phyloP scores from a whole-genome alignment of 2,888 invertebrate genomes.

The Tenthredo livida region DNA sequence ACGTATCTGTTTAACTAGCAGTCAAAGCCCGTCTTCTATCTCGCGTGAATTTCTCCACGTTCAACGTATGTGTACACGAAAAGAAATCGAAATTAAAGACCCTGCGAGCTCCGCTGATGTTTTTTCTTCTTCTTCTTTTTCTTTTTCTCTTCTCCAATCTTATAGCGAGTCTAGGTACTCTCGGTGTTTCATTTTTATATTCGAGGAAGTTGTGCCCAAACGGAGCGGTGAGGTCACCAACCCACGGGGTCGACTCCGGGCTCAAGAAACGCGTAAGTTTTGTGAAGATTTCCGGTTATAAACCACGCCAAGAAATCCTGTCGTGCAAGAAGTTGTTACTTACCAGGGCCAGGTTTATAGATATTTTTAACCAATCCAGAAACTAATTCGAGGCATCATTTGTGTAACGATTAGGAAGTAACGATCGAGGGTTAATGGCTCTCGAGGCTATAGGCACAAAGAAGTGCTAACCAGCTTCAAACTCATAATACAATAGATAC shows the following conservation, averaged over 20 bases:
- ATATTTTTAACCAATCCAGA: neutral
- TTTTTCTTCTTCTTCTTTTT: too few species aligned
- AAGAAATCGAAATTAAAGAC: conserved; percentile 43
- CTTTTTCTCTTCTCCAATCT: neutral
- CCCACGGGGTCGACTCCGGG: conserved; percentile 1
- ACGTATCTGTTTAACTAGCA: conserved; percentile 10
- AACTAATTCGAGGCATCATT: neutral
- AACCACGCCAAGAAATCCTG: conserved; percentile 2
- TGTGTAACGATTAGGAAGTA: conserved; percentile 18
- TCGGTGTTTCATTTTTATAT: conserved; percentile 3
- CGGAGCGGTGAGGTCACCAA: conserved; percentile 29
- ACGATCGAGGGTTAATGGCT: conserved; percentile 6
- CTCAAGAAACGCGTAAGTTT: conserved; percentile 37
- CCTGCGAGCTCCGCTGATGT: neutral
- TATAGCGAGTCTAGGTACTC: neutral
- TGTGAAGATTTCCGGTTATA: conserved; percentile 33
- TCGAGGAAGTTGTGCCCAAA: conserved; percentile 1
- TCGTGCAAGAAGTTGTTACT: conserved; percentile 13
- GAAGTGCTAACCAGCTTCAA: neutral
- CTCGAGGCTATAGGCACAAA: neutral
- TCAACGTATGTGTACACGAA: neutral
- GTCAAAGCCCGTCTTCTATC: neutral
- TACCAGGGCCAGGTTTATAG: neutral
- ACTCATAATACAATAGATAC: neutral
- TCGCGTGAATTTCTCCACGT: neutral